phyloP scores from a whole-genome alignment of 1,140 invertebrate genomes.

The Thalassaphorura encarpata region DNA sequence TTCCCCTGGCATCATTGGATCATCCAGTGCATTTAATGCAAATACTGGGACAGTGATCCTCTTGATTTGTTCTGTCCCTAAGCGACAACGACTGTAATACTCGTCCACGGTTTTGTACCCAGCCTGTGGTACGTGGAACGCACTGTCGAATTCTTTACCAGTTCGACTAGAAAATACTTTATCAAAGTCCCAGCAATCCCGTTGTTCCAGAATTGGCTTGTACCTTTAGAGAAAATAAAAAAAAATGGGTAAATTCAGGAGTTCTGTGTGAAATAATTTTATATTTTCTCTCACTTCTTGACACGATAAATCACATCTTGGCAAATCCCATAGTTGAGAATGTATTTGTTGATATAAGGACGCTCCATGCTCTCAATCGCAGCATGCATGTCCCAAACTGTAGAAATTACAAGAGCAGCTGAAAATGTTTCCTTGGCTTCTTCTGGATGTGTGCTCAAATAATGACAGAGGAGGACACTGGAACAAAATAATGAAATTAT shows the following conservation, averaged over 20 bases:
- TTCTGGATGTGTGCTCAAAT: conserved; percentile 10
- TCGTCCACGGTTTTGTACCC: conserved; percentile 12
- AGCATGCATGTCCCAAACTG: conserved; percentile 12
- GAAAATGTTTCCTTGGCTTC: conserved; percentile 12
- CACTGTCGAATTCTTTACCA: conserved; percentile 1
- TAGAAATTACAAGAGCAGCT: conserved; percentile 14
- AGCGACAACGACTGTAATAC: conserved; percentile 10
- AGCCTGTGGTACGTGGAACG: conserved; percentile 4
- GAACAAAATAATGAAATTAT: not conserved
- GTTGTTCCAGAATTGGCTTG: not conserved
- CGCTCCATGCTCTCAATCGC: conserved; percentile 6
- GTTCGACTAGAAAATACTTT: conserved; percentile 5
- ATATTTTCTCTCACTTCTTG: not conserved
- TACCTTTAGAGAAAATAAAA: conserved; percentile 1
- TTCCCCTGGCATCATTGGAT: conserved; percentile 20
- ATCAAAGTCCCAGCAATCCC: conserved; percentile 6
- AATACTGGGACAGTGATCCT: conserved; percentile 19
- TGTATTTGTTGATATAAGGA: not conserved
- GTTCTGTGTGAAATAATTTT: not conserved
- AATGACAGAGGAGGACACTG: conserved; percentile 18
- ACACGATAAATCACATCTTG: conserved; percentile 2
- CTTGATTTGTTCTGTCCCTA: not conserved
- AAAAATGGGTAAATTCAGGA: not conserved
- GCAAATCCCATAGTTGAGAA: not conserved
- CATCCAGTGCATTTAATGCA: conserved; percentile 15